phyloP scores from a whole-genome alignment of 2,888 invertebrate species.

The Metacarcinus magister region DNA sequence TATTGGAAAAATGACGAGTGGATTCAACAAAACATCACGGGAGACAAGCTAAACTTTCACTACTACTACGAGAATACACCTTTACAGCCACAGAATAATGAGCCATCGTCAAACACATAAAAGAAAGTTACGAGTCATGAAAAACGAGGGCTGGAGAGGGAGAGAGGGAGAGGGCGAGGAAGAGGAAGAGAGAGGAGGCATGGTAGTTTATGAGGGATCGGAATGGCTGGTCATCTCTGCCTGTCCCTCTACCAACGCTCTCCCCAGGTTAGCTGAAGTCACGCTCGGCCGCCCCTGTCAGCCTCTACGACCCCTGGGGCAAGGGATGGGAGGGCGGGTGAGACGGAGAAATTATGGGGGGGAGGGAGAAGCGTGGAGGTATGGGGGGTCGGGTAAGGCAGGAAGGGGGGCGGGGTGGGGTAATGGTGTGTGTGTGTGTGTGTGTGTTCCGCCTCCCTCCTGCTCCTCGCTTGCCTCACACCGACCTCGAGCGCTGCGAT shows the following conservation, averaged over 20 bases:
- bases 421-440: neutral
- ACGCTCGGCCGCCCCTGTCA: constrained; percentile 59
- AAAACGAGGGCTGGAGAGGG: neutral
- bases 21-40: neutral
- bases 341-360: constrained; percentile 9
- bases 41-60: neutral
- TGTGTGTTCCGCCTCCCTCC: neutral
- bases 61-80: neutral
- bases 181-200: neutral
- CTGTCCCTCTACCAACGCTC: constrained; percentile 2
- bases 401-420: neutral
- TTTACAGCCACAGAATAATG: neutral
- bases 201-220: constrained; percentile 50
- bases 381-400: neutral
- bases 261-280: constrained; percentile 42
- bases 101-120: neutral
- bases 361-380: neutral
- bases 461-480: constrained; percentile 21
- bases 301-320: constrained; percentile 56
- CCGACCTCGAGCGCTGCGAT: neutral
- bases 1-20: neutral
- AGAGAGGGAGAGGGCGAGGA: neutral
- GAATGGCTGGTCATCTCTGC: neutral
- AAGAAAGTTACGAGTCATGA: neutral
- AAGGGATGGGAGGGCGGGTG: neutral